Conservation (phyloP, 1,140 invertebrate genomes). For the Scaptomyza pallida region DNA sequence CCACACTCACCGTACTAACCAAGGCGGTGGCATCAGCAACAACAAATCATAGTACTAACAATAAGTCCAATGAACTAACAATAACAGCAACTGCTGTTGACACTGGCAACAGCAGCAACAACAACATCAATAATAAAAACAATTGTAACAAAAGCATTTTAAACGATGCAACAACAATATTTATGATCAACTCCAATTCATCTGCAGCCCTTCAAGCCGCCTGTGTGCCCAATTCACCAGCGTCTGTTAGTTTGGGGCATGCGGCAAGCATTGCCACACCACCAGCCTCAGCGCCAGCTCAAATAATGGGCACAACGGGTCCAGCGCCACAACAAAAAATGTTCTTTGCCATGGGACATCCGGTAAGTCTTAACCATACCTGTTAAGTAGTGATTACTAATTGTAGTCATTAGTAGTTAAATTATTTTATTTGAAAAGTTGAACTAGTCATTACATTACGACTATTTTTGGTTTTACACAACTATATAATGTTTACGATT, state of each 20-base stretch:
- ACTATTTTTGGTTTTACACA: too few relatives aligned
- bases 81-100: conserved; percentile 52
- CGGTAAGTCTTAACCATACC: conserved; percentile 70
- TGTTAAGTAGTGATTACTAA: too few relatives aligned
- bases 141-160: conserved; percentile 19
- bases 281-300: conserved; percentile 65
- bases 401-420: too few relatives aligned
- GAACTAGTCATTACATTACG: too few relatives aligned
- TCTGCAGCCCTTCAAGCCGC: conserved; percentile 68
- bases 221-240: conserved; percentile 77
- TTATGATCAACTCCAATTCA: conserved; percentile 74
- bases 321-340: conserved; percentile 55
- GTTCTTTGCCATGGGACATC: conserved; percentile 72
- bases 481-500: too few relatives aligned
- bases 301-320: conserved; percentile 57
- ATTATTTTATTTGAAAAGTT: too few relatives aligned
- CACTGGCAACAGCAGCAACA: conserved; percentile 14
- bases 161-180: conserved; percentile 55
- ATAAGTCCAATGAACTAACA: conserved; percentile 73
- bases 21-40: conserved; percentile 42
- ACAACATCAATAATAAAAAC: conserved; percentile 51
- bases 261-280: conserved; percentile 68
- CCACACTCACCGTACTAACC: conserved; percentile 68
- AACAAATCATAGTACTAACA: conserved; percentile 68
- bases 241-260: conserved; percentile 63